Evolutionary conservation across 2,113 vertebrate species (phyloP), one percentile per base, ranked within the genome.

Genomic region (Tyto alba): DNA sequence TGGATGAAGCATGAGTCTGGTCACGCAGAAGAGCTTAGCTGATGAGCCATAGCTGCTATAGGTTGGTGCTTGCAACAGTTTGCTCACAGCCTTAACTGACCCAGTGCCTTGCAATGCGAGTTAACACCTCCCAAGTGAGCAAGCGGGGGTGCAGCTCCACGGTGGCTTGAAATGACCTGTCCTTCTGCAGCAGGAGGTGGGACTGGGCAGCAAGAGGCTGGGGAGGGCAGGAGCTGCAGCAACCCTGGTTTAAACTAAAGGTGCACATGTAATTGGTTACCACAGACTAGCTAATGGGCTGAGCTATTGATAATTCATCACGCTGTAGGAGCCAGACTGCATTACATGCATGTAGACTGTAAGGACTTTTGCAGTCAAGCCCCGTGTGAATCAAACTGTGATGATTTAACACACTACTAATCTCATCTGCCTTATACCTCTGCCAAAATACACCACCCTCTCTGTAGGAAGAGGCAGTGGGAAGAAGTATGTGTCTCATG

Each of bases 271-370:
- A 56, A 34, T 27, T 4, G 1, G 52, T 64, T 88, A 79, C 71
- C 63, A 52, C 21, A 45, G 67, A 66, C 21, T 60, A 41, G 75
- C 8, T 43, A 64, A 64, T 36, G 74, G 41, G 48, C 52, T 59
- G 85, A 88, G 26, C 27, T 85, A 20, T 57, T 80, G 76, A 56
- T 83, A 90, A 80, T 83, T 73, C 75, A 60, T 56, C 63, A 26
- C 50, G 72, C 53, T 48, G 13, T 21, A 77, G 63, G 50, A 86
- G 83, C 59, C 47, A 43, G 76, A 27, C 38, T 57, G 41, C 15
- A 25, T 36, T n/a, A 55, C 40, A 1, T 29, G 43, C 0, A 0
- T 56, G n/a, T 7, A 15, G 15, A 38, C 38, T 59, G 21, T 22
- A 56, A 83, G 27, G 69, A 40, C 45, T 90, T 93, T 19, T n/a